Evolutionary conservation across 2,888 invertebrate genomes (phyloP), one percentile per base, ranked within the genome.

Genomic region (Cryptosula pallasiana): DNA sequence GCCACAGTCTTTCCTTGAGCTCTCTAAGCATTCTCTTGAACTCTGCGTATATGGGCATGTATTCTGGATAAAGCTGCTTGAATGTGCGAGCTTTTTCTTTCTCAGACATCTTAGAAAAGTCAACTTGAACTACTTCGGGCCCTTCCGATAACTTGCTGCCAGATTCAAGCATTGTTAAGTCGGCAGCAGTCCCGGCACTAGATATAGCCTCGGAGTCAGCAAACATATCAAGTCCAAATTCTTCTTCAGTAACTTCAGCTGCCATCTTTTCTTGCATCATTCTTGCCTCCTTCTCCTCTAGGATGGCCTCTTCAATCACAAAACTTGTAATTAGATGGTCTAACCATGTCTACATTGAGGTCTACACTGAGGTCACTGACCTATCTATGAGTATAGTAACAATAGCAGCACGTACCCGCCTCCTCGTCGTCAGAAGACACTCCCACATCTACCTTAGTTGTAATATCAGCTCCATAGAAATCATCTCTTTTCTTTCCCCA

Each of bases 401-500:
- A n/a, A n/a, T 13, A 25, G 9, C 16, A 5, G 23, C n/a, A 74
- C 77, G 75, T 87, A 76, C 90, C 90, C 69, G 90, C 89, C 87
- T 91, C 93, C 85, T 94, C 94, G 78, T 91, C 89, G 87, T 95
- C 95, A 23, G 63, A 63, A 16, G 63, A 63, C 3, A 63, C 63
- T 13, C 63, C 63, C 63, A 63, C 9, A 63, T 63, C 63, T 13
- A 63, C 34, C 63, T 63, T 63, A 9, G 63, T 63, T 27, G 93
- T 90, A 85, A 92, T 94, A 86, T 95, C 94, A 0, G 94, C 92
- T 71, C 91, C 90, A 85, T 94, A 95, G 83, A 90, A 96, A 45
- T 89, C 88, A 73, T 87, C 88, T 78, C 91, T 91, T 76, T 90
- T 90, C 80, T 90, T 90, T 69, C 95, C 95, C 95, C 95, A 95